phyloP scores from a whole-genome alignment of 1,140 invertebrate species.

The Reticulitermes speratus region DNA sequence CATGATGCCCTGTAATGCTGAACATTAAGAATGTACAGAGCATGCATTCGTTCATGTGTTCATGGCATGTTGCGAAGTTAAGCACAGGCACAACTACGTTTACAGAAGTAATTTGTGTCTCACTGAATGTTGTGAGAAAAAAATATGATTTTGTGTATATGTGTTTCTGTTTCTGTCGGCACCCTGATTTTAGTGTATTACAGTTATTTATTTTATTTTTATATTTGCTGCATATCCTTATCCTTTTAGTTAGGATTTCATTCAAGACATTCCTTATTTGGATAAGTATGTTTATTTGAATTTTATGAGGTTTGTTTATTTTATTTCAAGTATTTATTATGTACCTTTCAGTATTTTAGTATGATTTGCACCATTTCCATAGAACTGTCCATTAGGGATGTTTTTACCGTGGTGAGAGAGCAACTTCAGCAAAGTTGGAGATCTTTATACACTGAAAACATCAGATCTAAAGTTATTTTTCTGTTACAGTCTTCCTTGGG shows the following conservation, averaged over 20 bases:
- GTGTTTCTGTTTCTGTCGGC: not conserved
- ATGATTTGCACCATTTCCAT: not conserved
- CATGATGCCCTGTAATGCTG: no score
- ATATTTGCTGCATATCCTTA: not conserved
- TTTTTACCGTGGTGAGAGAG: not conserved
- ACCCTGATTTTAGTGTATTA: not conserved
- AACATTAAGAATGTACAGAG: no score
- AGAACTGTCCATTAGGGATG: not conserved
- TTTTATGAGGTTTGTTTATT: not conserved
- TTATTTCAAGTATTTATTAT: not conserved
- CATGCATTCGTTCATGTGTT: no score
- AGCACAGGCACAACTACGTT: no score
- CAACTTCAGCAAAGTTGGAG: not conserved
- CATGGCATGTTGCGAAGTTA: no score
- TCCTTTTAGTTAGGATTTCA: not conserved
- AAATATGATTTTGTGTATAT: not conserved
- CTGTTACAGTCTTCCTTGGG: not conserved
- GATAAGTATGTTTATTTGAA: not conserved
- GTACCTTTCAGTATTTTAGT: constrained; percentile 13
- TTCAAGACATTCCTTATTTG: not conserved
- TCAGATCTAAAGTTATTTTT: not conserved
- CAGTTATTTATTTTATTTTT: not conserved
- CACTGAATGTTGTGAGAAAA: not conserved
- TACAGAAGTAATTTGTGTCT: not conserved
- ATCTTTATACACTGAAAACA: not conserved